Base-by-base conservation (phyloP, 92 coral and sea anemone species). In the Phenganax marumi region DNA sequence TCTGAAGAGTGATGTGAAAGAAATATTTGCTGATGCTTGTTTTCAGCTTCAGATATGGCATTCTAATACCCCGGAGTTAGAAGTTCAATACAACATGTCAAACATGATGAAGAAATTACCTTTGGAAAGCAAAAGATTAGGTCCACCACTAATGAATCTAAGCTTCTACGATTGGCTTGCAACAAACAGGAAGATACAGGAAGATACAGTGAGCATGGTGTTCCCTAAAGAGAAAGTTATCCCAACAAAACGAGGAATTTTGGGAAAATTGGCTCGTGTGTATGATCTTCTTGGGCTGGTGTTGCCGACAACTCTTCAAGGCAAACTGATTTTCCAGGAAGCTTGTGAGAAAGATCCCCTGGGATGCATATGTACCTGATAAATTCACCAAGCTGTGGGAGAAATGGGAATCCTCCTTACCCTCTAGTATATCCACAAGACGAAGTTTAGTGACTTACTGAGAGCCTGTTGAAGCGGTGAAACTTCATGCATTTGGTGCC, bases 401-500 rank as follows among this genome's bases (percentile, higher is more conserved):
- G 43, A 33, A 33, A 33, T 33, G 43, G 43, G 43, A 33, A 33
- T 33, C 43, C 43, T 33, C 43, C 43, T 33, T 33, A 33, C 43
- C 43, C 2, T 33, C 43, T 1, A 33, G 43, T 33, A 5, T 33
- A 33, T 33, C 43, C 5, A 33, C 43, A 33, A 33, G 43, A 33
- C 43, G 43, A 33, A 33, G 43, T 5, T 33, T 33, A 33, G 43
- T 5, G 5, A 33, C 43, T 33, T 33, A 33, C 5, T 5, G 43
- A 5, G 43, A 33, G 43, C 43, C 0, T 33, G 43, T 85, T 17
- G 10, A 68, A 26, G 81, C 55, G 21, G 25, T 74, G 23, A 85
- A 86, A 25, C 75, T 73, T 9, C 89, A 80, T 54, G 80, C 62
- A 19, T 86, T 86, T 47, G 88, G 85, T 23, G 88, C 79, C 52